Evolutionary conservation across 2,113 vertebrate genomes (phyloP).

Genomic region (Zonotrichia leucophrys): DNA sequence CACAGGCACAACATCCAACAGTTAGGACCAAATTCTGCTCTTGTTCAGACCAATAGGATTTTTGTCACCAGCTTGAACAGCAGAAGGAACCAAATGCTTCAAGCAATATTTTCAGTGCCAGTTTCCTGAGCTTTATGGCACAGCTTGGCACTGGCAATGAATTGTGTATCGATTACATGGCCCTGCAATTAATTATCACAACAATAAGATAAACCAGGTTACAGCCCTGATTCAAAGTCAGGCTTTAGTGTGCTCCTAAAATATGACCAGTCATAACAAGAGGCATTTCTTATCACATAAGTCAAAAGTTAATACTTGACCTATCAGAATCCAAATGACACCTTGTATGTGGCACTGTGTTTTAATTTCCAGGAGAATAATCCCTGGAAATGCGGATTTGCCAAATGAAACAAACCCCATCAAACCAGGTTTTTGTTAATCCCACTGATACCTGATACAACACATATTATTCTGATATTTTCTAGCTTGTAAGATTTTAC

Average conservation of each 20-base stretch:
- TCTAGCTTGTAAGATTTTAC: neutral
- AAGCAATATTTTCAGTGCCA: neutral
- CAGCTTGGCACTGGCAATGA: neutral
- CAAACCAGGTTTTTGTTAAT: neutral
- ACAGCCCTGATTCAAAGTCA: neutral
- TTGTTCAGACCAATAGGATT: neutral
- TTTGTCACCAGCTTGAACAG: neutral
- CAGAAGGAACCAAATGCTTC: neutral
- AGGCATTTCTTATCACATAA: neutral
- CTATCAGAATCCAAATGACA: neutral
- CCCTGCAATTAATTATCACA: slow-evolving; percentile 26
- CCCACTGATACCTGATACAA: neutral
- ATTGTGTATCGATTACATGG: neutral
- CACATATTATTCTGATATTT: neutral
- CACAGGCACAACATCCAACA: neutral
- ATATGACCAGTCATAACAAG: neutral
- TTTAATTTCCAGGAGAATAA: neutral
- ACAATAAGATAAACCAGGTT: neutral
- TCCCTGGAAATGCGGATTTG: neutral
- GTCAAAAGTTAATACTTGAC: neutral
- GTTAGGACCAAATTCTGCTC: neutral
- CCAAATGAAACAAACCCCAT: neutral
- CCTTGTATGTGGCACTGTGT: neutral
- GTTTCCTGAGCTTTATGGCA: neutral
- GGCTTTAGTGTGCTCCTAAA: neutral